Evolutionary conservation across 2,888 invertebrate species (phyloP), one percentile per base, ranked within the genome.

Genomic region (Nipponacmea schrenckii): DNA sequence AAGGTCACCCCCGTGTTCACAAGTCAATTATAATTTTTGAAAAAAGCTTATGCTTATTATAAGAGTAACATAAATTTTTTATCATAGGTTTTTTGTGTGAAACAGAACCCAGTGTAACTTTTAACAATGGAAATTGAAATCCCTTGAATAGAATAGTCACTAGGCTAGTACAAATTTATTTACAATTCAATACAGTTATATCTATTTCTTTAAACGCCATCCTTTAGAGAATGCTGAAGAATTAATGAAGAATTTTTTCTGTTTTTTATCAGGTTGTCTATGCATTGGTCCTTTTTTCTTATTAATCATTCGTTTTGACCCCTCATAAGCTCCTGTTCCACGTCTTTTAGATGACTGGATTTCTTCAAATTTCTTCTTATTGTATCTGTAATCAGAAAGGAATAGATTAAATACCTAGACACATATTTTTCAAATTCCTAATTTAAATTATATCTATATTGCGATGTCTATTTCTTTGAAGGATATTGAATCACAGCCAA

Each of bases 231-330:
- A 56, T 12, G 56, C 56, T 24, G 56, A 56, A 56, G 56, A 56
- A 56, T 56, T 24, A 0, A 56, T 24, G 14, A 56, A 56, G 24
- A 56, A 56, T 14, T 56, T 56, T 56, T 56, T 56, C 24, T 56
- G 56, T 24, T 56, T 56, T 56, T 56, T 56, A 24, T 56, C 56
- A 0, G 56, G 56, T 24, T 56, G 56, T 10, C 56, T 20, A 56
- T 24, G 56, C 20, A 56, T 24, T 24, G 56, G 56, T 24, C 56
- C 56, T 67, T 76, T 78, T 71, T 92, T 93, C 85, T 92, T 93
- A 78, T 93, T 92, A 90, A 94, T 94, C 74, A 94, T 92, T 83
- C 92, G 93, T 89, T 93, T 93, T 46, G 93, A 93, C 72, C 91
- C 90, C 78, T 86, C 90, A 82, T 91, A 90, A 5, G 94, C 94